phyloP scores from a whole-genome alignment of 92 coral and sea anemone species.

The Porites lobata region DNA sequence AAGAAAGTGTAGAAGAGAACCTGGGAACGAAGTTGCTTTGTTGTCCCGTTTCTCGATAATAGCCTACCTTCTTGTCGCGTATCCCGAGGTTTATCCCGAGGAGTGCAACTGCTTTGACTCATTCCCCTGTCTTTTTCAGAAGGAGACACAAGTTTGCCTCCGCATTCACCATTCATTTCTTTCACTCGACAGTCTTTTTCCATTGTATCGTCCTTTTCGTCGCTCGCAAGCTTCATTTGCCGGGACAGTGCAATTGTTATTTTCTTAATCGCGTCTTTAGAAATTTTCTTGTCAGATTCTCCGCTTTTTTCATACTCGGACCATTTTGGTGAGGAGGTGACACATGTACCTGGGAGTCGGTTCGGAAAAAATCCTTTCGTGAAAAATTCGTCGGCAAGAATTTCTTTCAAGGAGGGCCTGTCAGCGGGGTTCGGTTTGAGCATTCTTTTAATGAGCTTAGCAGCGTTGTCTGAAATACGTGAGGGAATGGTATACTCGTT shows the following conservation, averaged over 20 bases:
- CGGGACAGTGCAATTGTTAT: constrained; percentile 74
- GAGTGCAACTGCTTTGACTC: neutral
- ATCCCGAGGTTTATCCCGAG: constrained; percentile 12
- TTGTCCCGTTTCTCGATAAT: neutral
- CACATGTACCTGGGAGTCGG: constrained; percentile 82
- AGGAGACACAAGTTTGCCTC: neutral
- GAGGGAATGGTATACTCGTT: constrained; percentile 95
- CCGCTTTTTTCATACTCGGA: constrained; percentile 78
- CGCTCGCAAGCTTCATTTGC: constrained; percentile 78
- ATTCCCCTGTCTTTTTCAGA: constrained; percentile 20
- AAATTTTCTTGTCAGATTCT: constrained; percentile 55
- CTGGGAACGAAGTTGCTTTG: too few relatives aligned
- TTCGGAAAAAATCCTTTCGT: constrained; percentile 89
- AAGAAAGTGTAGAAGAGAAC: too few relatives aligned
- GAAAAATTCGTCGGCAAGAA: constrained; percentile 95
- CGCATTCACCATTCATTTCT: neutral
- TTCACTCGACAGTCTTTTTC: constrained; percentile 28
- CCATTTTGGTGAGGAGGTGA: constrained; percentile 88
- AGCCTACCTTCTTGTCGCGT: constrained; percentile 26
- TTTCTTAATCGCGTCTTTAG: constrained; percentile 65
- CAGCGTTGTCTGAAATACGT: constrained; percentile 88
- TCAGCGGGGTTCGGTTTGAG: constrained; percentile 86
- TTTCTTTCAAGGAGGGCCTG: constrained; percentile 83
- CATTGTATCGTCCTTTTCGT: constrained; percentile 69
- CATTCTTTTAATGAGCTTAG: constrained; percentile 85